Evolutionary conservation across 2,113 vertebrate genomes (phyloP), one percentile per base, ranked within the genome.

Genomic region (Alces alces): DNA sequence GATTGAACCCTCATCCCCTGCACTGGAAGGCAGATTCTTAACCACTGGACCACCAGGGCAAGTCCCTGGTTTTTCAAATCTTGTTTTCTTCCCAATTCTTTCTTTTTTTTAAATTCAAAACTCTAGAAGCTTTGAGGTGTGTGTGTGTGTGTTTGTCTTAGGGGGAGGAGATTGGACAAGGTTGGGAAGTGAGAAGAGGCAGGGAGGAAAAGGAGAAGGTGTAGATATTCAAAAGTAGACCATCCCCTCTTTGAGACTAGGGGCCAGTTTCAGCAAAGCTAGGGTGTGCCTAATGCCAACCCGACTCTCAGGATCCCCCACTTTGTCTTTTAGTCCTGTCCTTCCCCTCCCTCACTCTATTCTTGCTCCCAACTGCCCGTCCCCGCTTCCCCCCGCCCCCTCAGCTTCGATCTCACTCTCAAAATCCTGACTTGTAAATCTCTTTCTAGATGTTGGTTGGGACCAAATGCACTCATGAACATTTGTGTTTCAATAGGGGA

Each of bases 381-480:
- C 17, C n/a, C 17, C 0, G 0, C 3, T 16, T 3, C 17, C 50
- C 2, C 3, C 25, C 25, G 0, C 3, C 28, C 5, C 57, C 39
- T 85, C 30, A 0, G 55, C 50, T 91, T 83, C 28, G 16, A 60
- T 93, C 52, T 79, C 64, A 54, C 39, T 84, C 36, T 95, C 33
- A 84, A 66, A 94, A 83, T 54, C 25, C 23, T 83, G 50, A 64
- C 14, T 5, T 76, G 12, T 11, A 78, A 78, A 64, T 57, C 7
- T 90, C 70, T n/a, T 55, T 76, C 33, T 25, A 55, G 39, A 45
- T 33, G 23, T 54, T 50, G 39, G 52, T 45, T 79, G 73, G 76
- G 80, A 58, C 47, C 9, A 11, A 50, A 23, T 30, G n/a, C 7
- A 52, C 14, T 83, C 17, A 14, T 8, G 50, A 23, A 70, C 43